A percentile compares a stretch with the other conserved stretches of the same genome.
Conservation (phyloP, 1,140 invertebrate species). For the Plectus sambesii region DNA sequence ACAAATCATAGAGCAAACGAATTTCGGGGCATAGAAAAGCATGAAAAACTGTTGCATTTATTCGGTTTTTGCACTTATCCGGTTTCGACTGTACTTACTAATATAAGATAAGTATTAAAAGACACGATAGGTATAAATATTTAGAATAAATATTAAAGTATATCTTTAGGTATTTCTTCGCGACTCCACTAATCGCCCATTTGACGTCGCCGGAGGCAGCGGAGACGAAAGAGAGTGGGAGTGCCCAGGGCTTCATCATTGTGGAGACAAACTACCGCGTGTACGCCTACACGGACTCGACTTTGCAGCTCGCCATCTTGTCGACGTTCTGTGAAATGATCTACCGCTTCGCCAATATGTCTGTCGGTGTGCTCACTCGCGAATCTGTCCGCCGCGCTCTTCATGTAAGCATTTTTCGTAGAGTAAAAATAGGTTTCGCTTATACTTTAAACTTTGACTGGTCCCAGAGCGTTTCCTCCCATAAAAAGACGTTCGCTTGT, state of each 20-base stretch:
- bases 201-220: slow-evolving; percentile 10
- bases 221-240: background rate
- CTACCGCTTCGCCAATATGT: slow-evolving; percentile 71
- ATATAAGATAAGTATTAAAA: slow-evolving; percentile 5
- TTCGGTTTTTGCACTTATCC: too few relatives aligned
- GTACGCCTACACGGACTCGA: slow-evolving; percentile 70
- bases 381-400: slow-evolving; percentile 84
- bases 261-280: slow-evolving; percentile 94
- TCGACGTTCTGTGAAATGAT: slow-evolving; percentile 29
- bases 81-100: too few relatives aligned
- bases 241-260: slow-evolving; percentile 65
- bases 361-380: slow-evolving; percentile 78
- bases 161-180: slow-evolving; percentile 24
- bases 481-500: too few relatives aligned
- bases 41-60: too few relatives aligned
- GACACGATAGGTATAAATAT: slow-evolving; percentile 30
- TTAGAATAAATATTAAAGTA: slow-evolving; percentile 25
- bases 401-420: too few relatives aligned
- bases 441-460: too few relatives aligned
- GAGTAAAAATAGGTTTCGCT: too few relatives aligned
- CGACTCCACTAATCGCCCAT: slow-evolving; percentile 24
- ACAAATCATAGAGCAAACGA: slow-evolving; percentile 25
- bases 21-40: too few relatives aligned
- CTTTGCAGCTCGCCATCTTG: slow-evolving; percentile 25
- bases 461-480: too few relatives aligned